phyloP scores from a whole-genome alignment of 2,113 vertebrate genomes.

The Ranitomeya imitator region DNA sequence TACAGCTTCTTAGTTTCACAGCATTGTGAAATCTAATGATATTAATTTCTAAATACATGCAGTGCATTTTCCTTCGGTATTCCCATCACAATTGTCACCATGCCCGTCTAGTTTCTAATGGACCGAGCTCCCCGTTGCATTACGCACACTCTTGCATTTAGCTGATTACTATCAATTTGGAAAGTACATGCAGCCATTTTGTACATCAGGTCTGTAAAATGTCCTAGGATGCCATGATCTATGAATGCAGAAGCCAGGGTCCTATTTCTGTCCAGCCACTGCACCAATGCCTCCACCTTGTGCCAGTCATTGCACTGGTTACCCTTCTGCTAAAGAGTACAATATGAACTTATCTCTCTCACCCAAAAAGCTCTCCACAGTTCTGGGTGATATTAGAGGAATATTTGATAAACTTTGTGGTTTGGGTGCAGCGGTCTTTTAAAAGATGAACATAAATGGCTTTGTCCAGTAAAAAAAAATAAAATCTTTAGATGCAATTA shows the following conservation, averaged over 20 bases:
- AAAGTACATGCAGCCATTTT: not conserved
- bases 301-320: too few species aligned
- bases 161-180: not conserved
- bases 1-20: slow-evolving; percentile 89
- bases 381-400: not conserved
- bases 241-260: not conserved
- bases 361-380: not conserved
- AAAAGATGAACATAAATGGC: not conserved
- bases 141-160: not conserved
- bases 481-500: too few species aligned
- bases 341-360: too few species aligned
- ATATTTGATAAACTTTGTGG: not conserved
- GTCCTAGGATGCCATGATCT: not conserved
- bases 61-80: not conserved
- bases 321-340: too few species aligned
- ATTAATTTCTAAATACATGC: slow-evolving; percentile 45
- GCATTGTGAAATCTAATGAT: slow-evolving; percentile 77
- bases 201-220: not conserved
- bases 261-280: too few species aligned
- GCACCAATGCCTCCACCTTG: too few species aligned
- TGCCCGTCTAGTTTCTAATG: not conserved
- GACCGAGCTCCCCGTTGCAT: not conserved
- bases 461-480: too few species aligned
- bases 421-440: not conserved
- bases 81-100: slow-evolving; percentile 32